Evolutionary conservation across 2,113 vertebrate species (phyloP).

Genomic region (Okapia johnstoni): DNA sequence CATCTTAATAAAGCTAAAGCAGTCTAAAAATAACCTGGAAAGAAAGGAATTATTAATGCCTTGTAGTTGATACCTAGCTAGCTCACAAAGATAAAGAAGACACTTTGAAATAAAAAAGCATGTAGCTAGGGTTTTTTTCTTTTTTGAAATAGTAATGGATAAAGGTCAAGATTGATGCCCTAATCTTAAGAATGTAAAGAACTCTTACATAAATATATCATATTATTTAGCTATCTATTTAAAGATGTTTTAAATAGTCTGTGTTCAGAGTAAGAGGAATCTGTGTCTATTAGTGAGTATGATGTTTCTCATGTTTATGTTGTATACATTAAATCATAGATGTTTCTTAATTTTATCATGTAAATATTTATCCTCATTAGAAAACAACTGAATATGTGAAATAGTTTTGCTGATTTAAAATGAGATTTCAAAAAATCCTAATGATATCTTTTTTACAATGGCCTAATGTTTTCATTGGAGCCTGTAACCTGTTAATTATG

Average conservation of each 20-base stretch:
- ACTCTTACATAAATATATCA: background rate
- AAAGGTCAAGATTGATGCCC: background rate
- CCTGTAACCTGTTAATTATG: background rate
- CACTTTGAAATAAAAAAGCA: background rate
- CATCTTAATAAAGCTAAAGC: conserved; percentile 31
- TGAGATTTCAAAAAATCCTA: background rate
- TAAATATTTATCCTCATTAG: background rate
- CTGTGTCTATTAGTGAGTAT: background rate
- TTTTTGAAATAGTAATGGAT: conserved; percentile 7
- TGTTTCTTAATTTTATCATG: background rate
- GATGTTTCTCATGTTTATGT: background rate
- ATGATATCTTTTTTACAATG: background rate
- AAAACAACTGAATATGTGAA: conserved; percentile 26
- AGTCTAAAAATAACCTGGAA: conserved; percentile 40
- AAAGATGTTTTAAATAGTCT: background rate
- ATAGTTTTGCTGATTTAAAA: conserved; percentile 17
- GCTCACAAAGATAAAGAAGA: conserved; percentile 33
- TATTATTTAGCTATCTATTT: background rate
- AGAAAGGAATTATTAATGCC: conserved; percentile 31
- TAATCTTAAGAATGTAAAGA: conserved; percentile 18
- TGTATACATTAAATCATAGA: background rate
- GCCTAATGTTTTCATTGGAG: background rate
- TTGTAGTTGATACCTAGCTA: background rate
- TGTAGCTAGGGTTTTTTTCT: background rate
- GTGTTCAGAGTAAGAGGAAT: conserved; percentile 8